Conservation (phyloP, 2,888 invertebrate genomes). For the Resseliella maxima region DNA sequence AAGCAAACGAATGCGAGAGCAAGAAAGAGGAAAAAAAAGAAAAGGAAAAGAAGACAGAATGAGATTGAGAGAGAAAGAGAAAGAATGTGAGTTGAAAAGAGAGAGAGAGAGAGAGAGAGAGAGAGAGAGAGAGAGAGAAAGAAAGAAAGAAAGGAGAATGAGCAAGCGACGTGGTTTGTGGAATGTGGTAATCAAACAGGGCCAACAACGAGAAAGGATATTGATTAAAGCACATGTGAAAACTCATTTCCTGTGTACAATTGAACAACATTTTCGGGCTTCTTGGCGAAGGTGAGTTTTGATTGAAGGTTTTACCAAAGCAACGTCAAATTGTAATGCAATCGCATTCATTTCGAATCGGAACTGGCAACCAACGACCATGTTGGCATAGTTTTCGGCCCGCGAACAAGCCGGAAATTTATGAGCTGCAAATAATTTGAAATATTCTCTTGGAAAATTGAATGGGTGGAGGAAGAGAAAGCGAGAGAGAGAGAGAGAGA, state of each 20-base stretch:
- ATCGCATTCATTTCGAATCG: not conserved
- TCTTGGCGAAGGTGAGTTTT: constrained; percentile 37
- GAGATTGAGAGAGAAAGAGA: too few relatives aligned
- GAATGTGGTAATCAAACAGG: not conserved
- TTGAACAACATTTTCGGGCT: not conserved
- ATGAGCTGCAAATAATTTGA: constrained; percentile 29
- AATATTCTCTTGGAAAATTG: not conserved
- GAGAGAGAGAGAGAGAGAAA: not conserved
- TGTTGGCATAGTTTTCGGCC: not conserved
- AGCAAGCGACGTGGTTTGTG: not conserved
- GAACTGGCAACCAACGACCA: not conserved
- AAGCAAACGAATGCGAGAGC: too few relatives aligned
- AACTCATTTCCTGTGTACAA: constrained; percentile 32
- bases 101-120: not conserved
- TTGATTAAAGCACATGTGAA: constrained; percentile 51
- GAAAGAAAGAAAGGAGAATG: not conserved
- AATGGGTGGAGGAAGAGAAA: not conserved
- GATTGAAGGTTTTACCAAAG: constrained; percentile 34
- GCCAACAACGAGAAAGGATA: constrained; percentile 2
- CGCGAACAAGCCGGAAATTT: not conserved
- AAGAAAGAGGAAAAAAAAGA: too few relatives aligned
- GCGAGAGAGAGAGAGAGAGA: not conserved
- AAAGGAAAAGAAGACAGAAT: too few relatives aligned
- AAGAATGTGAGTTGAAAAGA: too few relatives aligned
- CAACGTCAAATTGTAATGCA: not conserved